Evolutionary conservation across 2,113 vertebrate species (phyloP).

Genomic region (Sapajus apella): DNA sequence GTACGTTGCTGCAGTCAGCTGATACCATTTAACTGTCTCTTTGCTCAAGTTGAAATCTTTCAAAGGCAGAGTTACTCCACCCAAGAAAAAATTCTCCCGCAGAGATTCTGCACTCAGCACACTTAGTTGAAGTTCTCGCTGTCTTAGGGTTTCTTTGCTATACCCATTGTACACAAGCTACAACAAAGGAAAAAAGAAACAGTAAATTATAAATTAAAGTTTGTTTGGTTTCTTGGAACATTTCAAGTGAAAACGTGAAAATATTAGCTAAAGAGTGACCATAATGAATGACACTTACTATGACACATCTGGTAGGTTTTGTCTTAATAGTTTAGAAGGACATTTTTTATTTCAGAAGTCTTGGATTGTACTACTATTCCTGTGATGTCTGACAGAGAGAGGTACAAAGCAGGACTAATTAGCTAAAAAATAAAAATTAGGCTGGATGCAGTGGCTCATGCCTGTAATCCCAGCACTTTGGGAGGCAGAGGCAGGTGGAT

Average conservation of each 20-base stretch:
- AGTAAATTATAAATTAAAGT: slow-evolving; percentile 22
- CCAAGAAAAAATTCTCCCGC: slow-evolving; percentile 97
- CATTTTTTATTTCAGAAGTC: background rate
- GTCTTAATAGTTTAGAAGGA: background rate
- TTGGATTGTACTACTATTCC: background rate
- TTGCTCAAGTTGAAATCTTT: slow-evolving; percentile 97
- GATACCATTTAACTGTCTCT: slow-evolving; percentile 98
- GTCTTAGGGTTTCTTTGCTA: slow-evolving; percentile 93
- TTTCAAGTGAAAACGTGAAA: slow-evolving; percentile 18
- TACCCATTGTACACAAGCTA: slow-evolving; percentile 97
- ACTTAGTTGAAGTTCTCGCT: slow-evolving; percentile 95
- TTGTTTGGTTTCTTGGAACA: slow-evolving; percentile 27
- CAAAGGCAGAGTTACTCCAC: slow-evolving; percentile 93
- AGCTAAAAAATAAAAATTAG: slow-evolving; percentile 18
- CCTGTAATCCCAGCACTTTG: too few relatives aligned
- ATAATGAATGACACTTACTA: background rate
- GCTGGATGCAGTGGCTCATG: too few relatives aligned
- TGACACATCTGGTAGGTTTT: background rate
- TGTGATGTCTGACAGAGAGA: background rate
- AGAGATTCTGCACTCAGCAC: slow-evolving; percentile 97
- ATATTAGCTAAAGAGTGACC: background rate
- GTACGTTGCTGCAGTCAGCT: slow-evolving; percentile 91
- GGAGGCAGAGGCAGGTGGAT: too few relatives aligned
- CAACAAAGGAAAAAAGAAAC: slow-evolving; percentile 51
- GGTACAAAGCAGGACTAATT: background rate